Evolutionary conservation across 2,797 vertebrate species (phyloP).

Genomic region (Masticophis lateralis): DNA sequence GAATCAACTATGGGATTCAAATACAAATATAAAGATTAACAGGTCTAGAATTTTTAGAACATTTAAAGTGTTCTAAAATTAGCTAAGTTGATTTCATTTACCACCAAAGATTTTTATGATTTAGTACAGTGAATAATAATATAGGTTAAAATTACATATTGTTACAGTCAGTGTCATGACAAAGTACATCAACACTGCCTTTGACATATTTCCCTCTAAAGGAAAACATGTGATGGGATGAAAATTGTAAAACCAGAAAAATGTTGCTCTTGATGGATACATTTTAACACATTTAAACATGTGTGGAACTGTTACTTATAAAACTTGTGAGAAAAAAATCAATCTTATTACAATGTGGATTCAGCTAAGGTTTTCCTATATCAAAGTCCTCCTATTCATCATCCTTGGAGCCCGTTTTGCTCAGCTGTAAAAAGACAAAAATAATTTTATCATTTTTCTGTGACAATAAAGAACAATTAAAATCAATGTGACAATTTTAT

Average conservation of each 20-base stretch:
- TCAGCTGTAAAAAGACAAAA: slow-evolving; percentile 79
- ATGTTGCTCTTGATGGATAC: slow-evolving; percentile 48
- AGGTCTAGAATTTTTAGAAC: background rate
- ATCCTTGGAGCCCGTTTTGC: slow-evolving; percentile 93
- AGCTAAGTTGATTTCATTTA: slow-evolving; percentile 31
- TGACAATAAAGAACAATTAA: background rate
- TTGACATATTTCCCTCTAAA: slow-evolving; percentile 66
- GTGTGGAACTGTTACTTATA: slow-evolving; percentile 67
- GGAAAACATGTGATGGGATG: slow-evolving; percentile 62
- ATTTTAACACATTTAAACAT: slow-evolving; percentile 52
- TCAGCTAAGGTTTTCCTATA: slow-evolving; percentile 58
- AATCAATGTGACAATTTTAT: background rate
- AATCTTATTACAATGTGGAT: slow-evolving; percentile 56
- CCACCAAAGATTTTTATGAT: slow-evolving; percentile 48
- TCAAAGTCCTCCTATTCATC: slow-evolving; percentile 78
- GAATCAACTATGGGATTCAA: slow-evolving; percentile 15
- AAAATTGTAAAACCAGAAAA: slow-evolving; percentile 50
- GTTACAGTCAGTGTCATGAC: slow-evolving; percentile 22
- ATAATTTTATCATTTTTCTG: slow-evolving; percentile 44
- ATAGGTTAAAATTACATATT: slow-evolving; percentile 56
- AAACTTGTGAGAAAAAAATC: slow-evolving; percentile 59
- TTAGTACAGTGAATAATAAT: slow-evolving; percentile 51
- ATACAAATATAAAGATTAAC: background rate
- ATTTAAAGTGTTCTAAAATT: background rate
- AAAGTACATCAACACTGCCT: slow-evolving; percentile 36